phyloP scores from a whole-genome alignment of 2,797 vertebrate species.

The Toxotes lorentzi region DNA sequence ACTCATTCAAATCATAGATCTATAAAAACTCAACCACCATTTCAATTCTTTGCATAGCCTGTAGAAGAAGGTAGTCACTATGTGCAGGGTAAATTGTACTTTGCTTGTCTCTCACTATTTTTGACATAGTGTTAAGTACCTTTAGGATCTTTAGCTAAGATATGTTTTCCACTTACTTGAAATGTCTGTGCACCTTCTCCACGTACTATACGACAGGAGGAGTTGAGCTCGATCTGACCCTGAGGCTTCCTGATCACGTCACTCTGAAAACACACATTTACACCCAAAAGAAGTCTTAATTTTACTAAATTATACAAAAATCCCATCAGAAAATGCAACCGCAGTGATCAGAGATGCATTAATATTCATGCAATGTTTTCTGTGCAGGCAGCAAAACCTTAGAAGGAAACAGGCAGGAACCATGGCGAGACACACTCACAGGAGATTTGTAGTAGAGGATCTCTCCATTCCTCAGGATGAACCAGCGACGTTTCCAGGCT shows the following conservation, averaged over 20 bases:
- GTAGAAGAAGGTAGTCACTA: not conserved
- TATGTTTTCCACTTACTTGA: conserved; percentile 84
- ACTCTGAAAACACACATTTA: conserved; percentile 82
- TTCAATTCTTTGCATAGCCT: not conserved
- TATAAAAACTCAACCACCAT: not conserved
- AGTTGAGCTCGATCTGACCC: conserved; percentile 94
- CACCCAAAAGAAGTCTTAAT: not conserved
- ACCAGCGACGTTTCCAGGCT: conserved; percentile 97
- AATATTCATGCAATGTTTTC: conserved; percentile 51
- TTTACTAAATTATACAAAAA: not conserved
- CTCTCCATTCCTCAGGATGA: conserved; percentile 94
- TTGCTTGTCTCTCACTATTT: not conserved
- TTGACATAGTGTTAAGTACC: not conserved
- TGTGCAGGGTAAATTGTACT: not conserved
- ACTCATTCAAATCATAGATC: not conserved
- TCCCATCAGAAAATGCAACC: not conserved
- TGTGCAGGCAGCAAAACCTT: conserved; percentile 37
- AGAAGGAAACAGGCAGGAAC: conserved; percentile 47
- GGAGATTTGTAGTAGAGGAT: conserved; percentile 97
- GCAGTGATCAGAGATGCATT: not conserved
- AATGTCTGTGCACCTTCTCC: conserved; percentile 94
- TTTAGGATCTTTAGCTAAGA: not conserved
- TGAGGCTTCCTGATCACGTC: conserved; percentile 95
- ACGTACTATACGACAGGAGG: conserved; percentile 90
- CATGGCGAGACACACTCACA: conserved; percentile 83